Evolutionary conservation across 2,113 vertebrate species (phyloP).

Genomic region (Pachypanchax playfairii): DNA sequence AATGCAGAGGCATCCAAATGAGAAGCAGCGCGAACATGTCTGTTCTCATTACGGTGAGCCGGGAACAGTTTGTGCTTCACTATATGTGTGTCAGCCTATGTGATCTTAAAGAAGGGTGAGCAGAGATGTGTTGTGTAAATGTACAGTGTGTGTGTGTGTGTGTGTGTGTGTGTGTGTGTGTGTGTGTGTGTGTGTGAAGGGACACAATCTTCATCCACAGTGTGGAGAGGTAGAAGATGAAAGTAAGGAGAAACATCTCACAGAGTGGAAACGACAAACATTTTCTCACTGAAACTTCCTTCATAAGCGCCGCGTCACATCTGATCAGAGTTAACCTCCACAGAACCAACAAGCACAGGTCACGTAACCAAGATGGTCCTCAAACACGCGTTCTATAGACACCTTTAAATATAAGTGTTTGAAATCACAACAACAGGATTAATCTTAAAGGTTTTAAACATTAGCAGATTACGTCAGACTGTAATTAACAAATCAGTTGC

Average conservation of each 20-base stretch:
- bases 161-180: slow-evolving; percentile 6
- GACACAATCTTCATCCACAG: slow-evolving; percentile 34
- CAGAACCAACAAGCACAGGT: slow-evolving; percentile 4
- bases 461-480: no score
- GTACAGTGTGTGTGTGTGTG: slow-evolving; percentile 11
- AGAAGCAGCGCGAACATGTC: slow-evolving; percentile 65
- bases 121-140: not conserved
- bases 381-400: not conserved
- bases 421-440: no score
- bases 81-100: slow-evolving; percentile 31
- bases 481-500: no score
- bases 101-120: slow-evolving; percentile 22
- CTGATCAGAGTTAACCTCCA: slow-evolving; percentile 8
- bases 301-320: slow-evolving; percentile 29
- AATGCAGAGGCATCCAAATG: slow-evolving; percentile 64
- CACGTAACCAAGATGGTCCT: not conserved
- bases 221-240: slow-evolving; percentile 55
- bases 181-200: slow-evolving; percentile 20
- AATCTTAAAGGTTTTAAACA: no score
- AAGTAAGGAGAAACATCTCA: slow-evolving; percentile 36
- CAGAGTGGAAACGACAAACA: slow-evolving; percentile 47
- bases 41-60: slow-evolving; percentile 59
- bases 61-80: slow-evolving; percentile 46
- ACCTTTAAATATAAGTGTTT: no score
- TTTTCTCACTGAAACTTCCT: slow-evolving; percentile 18